Base-by-base conservation (phyloP, 2,113 vertebrate species). In the Crypturellus undulatus region DNA sequence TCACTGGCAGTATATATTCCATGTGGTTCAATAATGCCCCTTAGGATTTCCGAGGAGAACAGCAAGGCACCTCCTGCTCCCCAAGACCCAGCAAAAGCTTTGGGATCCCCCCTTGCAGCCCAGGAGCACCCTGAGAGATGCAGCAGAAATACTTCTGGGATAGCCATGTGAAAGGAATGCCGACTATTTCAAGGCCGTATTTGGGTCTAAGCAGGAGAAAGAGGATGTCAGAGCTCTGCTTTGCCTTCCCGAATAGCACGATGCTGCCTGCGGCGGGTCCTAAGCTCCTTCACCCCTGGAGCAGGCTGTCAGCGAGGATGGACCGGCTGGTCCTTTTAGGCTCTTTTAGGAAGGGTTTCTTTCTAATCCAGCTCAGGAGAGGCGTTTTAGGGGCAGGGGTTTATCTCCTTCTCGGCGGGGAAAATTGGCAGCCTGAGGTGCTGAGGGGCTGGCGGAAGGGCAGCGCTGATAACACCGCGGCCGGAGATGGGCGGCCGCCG, bases 211-310 rank as follows among this genome's bases (percentile, higher is more conserved):
- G 84, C 32, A 3, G 79, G 51, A 12, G 7, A 56, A 62, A 54
- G 38, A 49, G 34, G 79, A 80, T 5, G 59, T 45, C 67, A 42
- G 32, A 58, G 71, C 77, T 60, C 40, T 0, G 15, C 58, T 95
- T 96, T 93, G 87, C 47, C 49, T 21, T 24, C 21, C 49, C 21
- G 6, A 49, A 49, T 24, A 22, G 21, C 49, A 49, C 21, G 21
- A 49, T 49, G 49, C 49, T 49, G 49, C 49, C 49, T 10, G 5
- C 49, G 6, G 49, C 19, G 21, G 10, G 21, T 49, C 49, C 49
- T 24, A 92, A 97, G 79, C 68, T 58, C 60, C 93, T 96, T 94
- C 89, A 22, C 85, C 45, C 17, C 3, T 3, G 21, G 40, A 88
- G 42, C 32, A 54, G 56, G 10, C 0, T 0, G 21, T 0, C 68